Percentiles rank a stretch among this genome's conserved stretches.
phyloP scores from a whole-genome alignment of 2,888 invertebrate species.

The Himalopsyche tibetana region DNA sequence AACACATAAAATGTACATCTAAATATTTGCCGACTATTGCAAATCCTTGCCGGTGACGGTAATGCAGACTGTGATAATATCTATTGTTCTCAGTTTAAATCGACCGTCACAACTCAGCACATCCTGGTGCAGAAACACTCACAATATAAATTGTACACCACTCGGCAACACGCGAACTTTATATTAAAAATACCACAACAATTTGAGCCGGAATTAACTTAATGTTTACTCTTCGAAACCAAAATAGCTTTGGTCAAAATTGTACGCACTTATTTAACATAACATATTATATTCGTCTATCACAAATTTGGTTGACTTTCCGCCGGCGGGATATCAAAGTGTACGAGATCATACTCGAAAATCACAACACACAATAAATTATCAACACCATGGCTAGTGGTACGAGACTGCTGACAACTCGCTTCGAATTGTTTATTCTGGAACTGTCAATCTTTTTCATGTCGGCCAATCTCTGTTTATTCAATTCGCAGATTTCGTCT shows the following conservation, averaged over 20 bases:
- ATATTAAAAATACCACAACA: no score
- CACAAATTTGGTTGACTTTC: conserved; percentile 13
- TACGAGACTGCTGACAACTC: not conserved
- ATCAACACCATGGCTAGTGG: not conserved
- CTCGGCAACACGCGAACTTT: no score
- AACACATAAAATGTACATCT: no score
- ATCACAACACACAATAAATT: conserved; percentile 18
- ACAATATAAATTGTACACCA: no score
- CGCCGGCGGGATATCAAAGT: not conserved
- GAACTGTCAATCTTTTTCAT: conserved; percentile 26
- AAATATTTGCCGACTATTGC: no score
- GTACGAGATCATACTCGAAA: not conserved
- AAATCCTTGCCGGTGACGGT: no score
- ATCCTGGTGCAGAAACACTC: no score
- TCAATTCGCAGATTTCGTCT: conserved; percentile 44
- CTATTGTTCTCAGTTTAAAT: no score
- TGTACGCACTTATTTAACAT: not conserved
- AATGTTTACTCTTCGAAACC: not conserved
- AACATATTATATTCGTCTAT: not conserved
- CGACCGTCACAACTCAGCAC: no score
- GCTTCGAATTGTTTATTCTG: not conserved
- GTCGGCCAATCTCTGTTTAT: not conserved
- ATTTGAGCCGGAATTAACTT: not conserved
- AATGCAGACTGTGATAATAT: no score
- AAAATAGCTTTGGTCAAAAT: not conserved